Conservation (phyloP, 2,888 invertebrate species). For the Synergus umbraculus region DNA sequence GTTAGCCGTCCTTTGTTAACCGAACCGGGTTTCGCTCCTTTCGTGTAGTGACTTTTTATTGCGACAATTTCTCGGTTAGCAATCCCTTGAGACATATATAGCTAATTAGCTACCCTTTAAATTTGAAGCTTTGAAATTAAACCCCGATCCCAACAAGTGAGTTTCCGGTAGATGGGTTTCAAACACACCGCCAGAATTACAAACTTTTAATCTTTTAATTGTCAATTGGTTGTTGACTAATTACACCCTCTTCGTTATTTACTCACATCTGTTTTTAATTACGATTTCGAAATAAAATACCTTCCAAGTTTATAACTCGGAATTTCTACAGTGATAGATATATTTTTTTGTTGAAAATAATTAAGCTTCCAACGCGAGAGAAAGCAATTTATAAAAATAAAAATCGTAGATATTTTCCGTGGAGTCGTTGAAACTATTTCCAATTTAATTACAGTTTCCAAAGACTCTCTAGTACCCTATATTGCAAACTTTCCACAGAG, state of each 20-base stretch:
- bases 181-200: background rate
- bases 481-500: background rate
- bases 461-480: background rate
- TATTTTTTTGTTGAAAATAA: background rate
- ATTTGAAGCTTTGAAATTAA: background rate
- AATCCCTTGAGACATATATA: background rate
- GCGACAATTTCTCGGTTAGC: background rate
- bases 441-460: slow-evolving; percentile 10
- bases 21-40: background rate
- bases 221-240: background rate
- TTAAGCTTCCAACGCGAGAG: background rate
- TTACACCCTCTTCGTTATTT: background rate
- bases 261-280: background rate
- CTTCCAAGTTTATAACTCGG: too few relatives aligned
- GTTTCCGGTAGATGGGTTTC: background rate
- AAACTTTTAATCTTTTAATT: background rate
- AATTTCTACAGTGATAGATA: background rate
- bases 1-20: background rate
- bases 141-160: background rate
- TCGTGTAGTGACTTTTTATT: background rate
- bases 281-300: background rate
- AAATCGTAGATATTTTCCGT: background rate
- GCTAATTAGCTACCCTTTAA: background rate
- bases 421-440: background rate
- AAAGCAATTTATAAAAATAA: slow-evolving; percentile 4